A percentile compares a stretch with the other conserved stretches of the same genome.
These are phyloP conservation scores for Sweltsa coloradensis DNA, from an alignment of 1,140 invertebrate genomes.

Conservation along the genomic window DNA sequence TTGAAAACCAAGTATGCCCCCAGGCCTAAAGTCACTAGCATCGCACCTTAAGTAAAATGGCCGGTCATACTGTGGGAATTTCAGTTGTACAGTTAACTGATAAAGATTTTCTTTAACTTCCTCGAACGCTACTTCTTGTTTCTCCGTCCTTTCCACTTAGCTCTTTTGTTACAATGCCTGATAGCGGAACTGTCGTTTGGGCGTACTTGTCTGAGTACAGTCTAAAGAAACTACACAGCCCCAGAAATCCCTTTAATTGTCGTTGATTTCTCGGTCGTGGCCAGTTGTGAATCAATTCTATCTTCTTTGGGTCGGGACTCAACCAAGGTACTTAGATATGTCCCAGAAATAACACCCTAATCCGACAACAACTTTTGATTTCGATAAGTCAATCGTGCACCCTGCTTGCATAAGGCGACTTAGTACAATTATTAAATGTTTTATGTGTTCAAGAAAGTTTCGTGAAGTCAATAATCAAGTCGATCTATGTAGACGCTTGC, in stretches of 20 bases:
- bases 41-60: neutral
- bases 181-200: neutral
- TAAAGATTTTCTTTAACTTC: neutral
- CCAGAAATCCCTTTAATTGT: constrained; percentile 15
- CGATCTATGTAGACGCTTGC: constrained; percentile 21
- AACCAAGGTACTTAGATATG: constrained; percentile 3
- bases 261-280: constrained; percentile 10
- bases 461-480: constrained; percentile 17
- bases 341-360: constrained; percentile 12
- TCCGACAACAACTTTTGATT: constrained; percentile 17
- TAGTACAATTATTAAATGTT: constrained; percentile 16
- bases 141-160: neutral
- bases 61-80: neutral
- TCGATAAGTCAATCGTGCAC: constrained; percentile 17
- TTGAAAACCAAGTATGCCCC: neutral
- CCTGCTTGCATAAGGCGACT: constrained; percentile 12
- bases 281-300: constrained; percentile 5
- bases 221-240: constrained; percentile 14
- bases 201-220: neutral
- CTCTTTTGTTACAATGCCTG: neutral
- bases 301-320: constrained; percentile 5
- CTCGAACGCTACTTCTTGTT: neutral
- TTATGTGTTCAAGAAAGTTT: constrained; percentile 16
- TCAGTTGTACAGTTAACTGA: neutral
- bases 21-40: neutral